Conservation (phyloP, 2,113 vertebrate species). For the Centropus unirufus region DNA sequence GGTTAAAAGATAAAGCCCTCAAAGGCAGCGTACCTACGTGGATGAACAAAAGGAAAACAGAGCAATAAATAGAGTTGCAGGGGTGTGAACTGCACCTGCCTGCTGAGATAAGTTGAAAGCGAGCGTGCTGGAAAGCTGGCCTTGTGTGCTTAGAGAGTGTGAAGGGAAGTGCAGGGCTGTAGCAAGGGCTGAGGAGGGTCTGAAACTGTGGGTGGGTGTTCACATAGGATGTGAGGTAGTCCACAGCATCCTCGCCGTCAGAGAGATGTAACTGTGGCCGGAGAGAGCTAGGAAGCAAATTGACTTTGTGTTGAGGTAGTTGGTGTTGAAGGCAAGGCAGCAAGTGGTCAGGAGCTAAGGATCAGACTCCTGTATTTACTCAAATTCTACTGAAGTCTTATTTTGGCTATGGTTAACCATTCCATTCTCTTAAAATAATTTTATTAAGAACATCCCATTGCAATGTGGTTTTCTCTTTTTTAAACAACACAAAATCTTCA, state of each 20-base stretch:
- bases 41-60: not conserved
- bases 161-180: accelerated
- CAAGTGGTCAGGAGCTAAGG: not conserved
- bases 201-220: not conserved
- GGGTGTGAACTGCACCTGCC: not conserved
- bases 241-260: not conserved
- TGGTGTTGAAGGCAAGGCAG: not conserved
- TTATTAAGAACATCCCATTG: not conserved
- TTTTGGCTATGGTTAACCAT: not conserved
- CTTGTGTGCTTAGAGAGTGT: accelerated
- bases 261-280: not conserved
- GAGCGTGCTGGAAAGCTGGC: accelerated
- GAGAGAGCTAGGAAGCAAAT: not conserved
- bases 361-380: accelerated
- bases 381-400: not conserved
- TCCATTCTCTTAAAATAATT: not conserved
- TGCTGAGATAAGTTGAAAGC: accelerated
- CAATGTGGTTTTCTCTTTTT: too few species aligned
- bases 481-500: not conserved
- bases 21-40: not conserved
- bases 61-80: not conserved
- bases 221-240: not conserved
- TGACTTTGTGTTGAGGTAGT: accelerated
- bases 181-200: accelerated
- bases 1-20: not conserved